Evolutionary conservation across 2,797 vertebrate species (phyloP).

Genomic region (Gallinago stenura): DNA sequence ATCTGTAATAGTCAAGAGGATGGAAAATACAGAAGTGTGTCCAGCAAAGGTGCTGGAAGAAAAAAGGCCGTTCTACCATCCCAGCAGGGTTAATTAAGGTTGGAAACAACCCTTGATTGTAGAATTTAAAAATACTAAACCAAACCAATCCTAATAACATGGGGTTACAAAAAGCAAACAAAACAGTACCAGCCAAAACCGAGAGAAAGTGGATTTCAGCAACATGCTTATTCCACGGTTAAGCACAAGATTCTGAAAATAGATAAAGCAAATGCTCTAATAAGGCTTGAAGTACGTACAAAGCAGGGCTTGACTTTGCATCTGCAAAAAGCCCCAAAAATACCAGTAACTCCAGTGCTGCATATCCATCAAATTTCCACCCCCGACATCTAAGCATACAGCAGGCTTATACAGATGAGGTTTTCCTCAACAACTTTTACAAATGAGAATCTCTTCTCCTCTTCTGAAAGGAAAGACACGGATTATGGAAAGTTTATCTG

Average conservation of each 20-base stretch:
- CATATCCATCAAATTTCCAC: not conserved
- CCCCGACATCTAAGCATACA: not conserved
- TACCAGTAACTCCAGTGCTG: not conserved
- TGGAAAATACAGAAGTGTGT: slow-evolving; percentile 51
- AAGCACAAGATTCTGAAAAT: slow-evolving; percentile 77
- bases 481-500: slow-evolving; percentile 33
- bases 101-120: slow-evolving; percentile 72
- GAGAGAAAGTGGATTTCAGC: slow-evolving; percentile 84
- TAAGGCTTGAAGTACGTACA: slow-evolving; percentile 73
- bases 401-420: not conserved
- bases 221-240: slow-evolving; percentile 77
- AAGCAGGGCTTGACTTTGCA: slow-evolving; percentile 72
- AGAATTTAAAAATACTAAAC: slow-evolving; percentile 80
- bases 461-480: not conserved
- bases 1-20: slow-evolving; percentile 76
- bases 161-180: slow-evolving; percentile 73
- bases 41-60: slow-evolving; percentile 51
- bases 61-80: slow-evolving; percentile 64
- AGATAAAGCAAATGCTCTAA: slow-evolving; percentile 82
- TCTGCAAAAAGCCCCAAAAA: slow-evolving; percentile 1
- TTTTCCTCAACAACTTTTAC: slow-evolving; percentile 3
- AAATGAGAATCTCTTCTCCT: not conserved
- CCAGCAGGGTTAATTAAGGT: slow-evolving; percentile 80
- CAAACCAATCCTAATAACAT: slow-evolving; percentile 76
- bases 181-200: slow-evolving; percentile 68